phyloP scores from a whole-genome alignment of 1,140 invertebrate species.

The Pristionchus pacificus region DNA sequence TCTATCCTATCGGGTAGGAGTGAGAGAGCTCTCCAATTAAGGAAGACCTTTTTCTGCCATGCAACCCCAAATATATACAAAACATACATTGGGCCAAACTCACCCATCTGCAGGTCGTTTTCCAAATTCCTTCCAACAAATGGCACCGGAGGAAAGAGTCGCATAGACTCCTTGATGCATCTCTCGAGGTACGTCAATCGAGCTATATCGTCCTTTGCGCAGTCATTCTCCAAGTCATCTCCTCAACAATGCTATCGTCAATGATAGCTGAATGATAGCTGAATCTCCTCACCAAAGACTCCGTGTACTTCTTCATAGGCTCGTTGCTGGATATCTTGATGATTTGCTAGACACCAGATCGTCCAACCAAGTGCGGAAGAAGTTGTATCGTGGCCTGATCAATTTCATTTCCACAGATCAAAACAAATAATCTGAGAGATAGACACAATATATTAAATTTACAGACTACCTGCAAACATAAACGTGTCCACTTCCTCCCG shows the following conservation, averaged over 20 bases:
- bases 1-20: constrained; percentile 7
- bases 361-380: constrained; percentile 69
- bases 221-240: constrained; percentile 68
- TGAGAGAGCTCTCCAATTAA: no score
- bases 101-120: constrained; percentile 65
- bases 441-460: not conserved
- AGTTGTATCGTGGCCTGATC: constrained; percentile 59
- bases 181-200: no score
- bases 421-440: not conserved
- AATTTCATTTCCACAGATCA: no score
- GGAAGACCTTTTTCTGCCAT: no score
- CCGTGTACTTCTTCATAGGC: constrained; percentile 73
- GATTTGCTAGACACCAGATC: constrained; percentile 59
- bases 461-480: constrained; percentile 66
- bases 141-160: constrained; percentile 64
- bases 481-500: constrained; percentile 73
- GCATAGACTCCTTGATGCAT: constrained; percentile 76
- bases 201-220: constrained; percentile 72
- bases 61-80: no score
- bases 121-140: constrained; percentile 71
- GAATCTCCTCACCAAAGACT: constrained; percentile 69
- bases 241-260: constrained; percentile 40
- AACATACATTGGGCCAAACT: no score
- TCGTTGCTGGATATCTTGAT: constrained; percentile 66
- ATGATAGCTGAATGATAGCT: no score